A percentile compares a stretch with the other conserved stretches of the same genome.
phyloP scores from a whole-genome alignment of 2,113 vertebrate genomes.

The Hippocampus abdominalis region DNA sequence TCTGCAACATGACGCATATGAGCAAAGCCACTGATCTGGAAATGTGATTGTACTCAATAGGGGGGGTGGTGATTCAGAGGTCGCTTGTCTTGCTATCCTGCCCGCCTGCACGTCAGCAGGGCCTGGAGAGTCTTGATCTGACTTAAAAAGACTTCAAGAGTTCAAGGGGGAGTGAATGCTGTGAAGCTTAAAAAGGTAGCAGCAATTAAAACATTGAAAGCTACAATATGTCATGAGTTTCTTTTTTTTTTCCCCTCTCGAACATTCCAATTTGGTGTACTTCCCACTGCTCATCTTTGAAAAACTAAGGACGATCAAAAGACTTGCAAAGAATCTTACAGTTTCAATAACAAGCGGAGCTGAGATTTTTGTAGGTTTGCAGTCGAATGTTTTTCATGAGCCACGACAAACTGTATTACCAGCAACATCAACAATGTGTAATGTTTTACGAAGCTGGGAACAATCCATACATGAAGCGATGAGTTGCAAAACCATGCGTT shows the following conservation, averaged over 20 bases:
- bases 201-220: neutral
- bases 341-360: neutral
- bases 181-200: neutral
- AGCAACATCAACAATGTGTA: neutral
- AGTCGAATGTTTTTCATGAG: neutral
- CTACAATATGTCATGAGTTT: neutral
- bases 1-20: conserved; percentile 16
- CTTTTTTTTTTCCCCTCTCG: neutral
- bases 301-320: neutral
- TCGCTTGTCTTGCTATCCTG: neutral
- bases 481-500: neutral
- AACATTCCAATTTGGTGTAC: neutral
- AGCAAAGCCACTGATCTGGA: neutral
- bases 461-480: neutral
- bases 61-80: conserved; percentile 6
- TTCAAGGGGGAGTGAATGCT: neutral
- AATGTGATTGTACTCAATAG: neutral
- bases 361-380: neutral
- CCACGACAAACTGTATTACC: neutral
- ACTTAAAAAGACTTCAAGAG: conserved; percentile 1
- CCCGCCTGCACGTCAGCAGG: neutral
- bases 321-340: neutral
- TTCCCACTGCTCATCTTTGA: neutral
- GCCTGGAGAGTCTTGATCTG: conserved; percentile 1
- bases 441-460: neutral